Conservation (phyloP, 2,113 vertebrate species). For the Pardalotus punctatus region DNA sequence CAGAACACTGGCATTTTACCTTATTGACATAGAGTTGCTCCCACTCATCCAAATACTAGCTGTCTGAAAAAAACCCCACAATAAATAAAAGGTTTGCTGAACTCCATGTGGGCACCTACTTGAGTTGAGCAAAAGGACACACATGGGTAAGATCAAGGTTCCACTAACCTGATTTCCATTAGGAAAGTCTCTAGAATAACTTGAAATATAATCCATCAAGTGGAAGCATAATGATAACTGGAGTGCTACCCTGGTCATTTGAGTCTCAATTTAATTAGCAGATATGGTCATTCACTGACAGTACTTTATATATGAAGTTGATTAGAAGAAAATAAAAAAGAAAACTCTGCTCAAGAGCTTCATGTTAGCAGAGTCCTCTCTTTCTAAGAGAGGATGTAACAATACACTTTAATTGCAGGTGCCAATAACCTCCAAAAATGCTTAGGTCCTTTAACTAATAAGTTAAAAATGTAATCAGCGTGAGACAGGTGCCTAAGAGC, state of each 20-base stretch:
- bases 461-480: background rate
- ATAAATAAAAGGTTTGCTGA: background rate
- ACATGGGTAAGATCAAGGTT: background rate
- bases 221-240: constrained; percentile 34
- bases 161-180: background rate
- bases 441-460: background rate
- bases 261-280: constrained; percentile 29
- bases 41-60: background rate
- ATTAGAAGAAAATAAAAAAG: constrained; percentile 3
- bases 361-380: background rate
- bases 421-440: background rate
- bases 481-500: background rate
- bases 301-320: background rate
- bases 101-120: background rate
- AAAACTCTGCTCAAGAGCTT: constrained; percentile 1
- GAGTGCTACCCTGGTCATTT: constrained; percentile 28
- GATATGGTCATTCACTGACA: background rate
- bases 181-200: background rate
- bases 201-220: constrained; percentile 34
- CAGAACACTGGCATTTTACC: background rate
- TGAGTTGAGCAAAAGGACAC: background rate
- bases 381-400: background rate
- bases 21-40: background rate
- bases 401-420: constrained; percentile 42
- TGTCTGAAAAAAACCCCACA: background rate